A percentile compares a stretch with the other conserved stretches of the same genome.
Conservation (phyloP, 2,888 invertebrate genomes). For the Drosophila prolongata region DNA sequence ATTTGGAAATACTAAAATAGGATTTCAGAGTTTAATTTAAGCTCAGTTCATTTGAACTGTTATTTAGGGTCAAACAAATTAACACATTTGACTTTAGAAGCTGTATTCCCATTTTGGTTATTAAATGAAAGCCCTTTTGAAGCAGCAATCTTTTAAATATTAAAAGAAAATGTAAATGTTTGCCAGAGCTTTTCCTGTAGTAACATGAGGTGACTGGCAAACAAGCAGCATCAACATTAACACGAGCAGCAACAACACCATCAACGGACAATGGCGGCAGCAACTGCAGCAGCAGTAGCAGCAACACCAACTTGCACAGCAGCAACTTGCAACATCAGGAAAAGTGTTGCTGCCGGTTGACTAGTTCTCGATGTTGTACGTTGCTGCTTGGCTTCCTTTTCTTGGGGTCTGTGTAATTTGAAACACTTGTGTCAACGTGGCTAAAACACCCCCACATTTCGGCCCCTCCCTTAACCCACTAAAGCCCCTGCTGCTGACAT, state of each 20-base stretch:
- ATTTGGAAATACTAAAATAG: too few species aligned
- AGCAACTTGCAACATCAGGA: conserved; percentile 24
- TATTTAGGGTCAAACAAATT: too few species aligned
- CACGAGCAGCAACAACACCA: conserved; percentile 22
- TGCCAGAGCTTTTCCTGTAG: background rate
- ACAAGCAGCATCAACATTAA: conserved; percentile 29
- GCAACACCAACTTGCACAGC: conserved; percentile 40
- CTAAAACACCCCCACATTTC: conserved; percentile 5
- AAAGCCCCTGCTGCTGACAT: conserved; percentile 28
- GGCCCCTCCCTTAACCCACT: background rate
- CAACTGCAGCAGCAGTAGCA: conserved; percentile 46
- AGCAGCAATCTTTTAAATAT: background rate
- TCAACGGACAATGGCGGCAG: conserved; percentile 12
- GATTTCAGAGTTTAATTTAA: too few species aligned
- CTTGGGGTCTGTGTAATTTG: conserved; percentile 78
- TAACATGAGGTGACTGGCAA: conserved; percentile 1
- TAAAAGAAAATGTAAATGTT: background rate
- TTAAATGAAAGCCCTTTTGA: background rate
- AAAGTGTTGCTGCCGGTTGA: conserved; percentile 65
- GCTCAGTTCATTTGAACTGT: too few species aligned
- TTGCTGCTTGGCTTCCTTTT: conserved; percentile 48
- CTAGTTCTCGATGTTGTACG: conserved; percentile 40
- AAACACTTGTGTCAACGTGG: conserved; percentile 83
- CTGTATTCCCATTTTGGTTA: too few species aligned
- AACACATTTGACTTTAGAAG: too few species aligned